Percentiles rank a stretch among this genome's conserved stretches.
phyloP scores from a whole-genome alignment of 2,113 vertebrate genomes.

The Hypanus sabinus region DNA sequence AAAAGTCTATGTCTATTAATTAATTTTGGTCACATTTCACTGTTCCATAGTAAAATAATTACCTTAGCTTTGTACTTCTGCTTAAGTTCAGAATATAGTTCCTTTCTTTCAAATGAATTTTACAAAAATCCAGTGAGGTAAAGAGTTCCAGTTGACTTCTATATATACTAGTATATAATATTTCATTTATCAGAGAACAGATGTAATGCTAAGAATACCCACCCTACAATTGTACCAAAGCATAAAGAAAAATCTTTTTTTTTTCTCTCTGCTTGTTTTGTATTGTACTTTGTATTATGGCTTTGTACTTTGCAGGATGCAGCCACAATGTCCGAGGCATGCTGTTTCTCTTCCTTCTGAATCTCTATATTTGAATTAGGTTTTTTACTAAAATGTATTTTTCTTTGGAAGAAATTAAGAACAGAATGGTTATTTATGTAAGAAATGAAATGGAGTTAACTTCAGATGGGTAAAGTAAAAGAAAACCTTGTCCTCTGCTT shows the following conservation, averaged over 20 bases:
- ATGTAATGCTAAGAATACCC: background rate
- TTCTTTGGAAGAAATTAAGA: background rate
- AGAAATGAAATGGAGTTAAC: background rate
- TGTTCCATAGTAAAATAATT: background rate
- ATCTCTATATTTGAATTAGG: background rate
- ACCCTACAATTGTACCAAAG: conserved; percentile 16
- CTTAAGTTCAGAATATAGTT: no score
- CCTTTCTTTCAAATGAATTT: background rate
- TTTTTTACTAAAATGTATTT: conserved; percentile 2
- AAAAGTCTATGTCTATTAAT: background rate
- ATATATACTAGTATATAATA: background rate
- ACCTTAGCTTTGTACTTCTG: background rate
- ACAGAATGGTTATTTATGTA: background rate
- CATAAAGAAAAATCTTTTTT: background rate
- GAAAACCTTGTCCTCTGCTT: background rate
- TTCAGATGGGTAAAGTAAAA: background rate
- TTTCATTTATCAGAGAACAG: background rate
- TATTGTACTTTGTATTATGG: background rate
- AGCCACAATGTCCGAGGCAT: background rate
- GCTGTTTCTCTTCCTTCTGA: background rate
- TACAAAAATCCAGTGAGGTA: background rate
- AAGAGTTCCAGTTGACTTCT: background rate
- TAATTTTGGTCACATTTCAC: background rate
- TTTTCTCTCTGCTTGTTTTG: background rate
- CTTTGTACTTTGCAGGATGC: background rate